Conservation (phyloP, 2,797 vertebrate species). For the Brachymystax lenok region DNA sequence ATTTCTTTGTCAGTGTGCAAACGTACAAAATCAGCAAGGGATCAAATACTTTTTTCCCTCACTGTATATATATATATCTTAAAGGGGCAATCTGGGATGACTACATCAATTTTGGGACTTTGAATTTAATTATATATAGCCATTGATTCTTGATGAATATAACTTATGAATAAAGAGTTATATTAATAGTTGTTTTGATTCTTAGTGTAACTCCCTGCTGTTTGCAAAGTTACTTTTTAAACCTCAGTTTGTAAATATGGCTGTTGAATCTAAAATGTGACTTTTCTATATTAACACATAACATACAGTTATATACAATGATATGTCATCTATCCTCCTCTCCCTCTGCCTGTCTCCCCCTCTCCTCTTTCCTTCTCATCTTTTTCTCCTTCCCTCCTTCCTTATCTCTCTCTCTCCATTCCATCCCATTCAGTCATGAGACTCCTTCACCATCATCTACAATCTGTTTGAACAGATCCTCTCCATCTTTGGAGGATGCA, state of each 20-base stretch:
- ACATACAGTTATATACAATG: not conserved
- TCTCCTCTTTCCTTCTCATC: not conserved
- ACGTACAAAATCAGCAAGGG: too few relatives aligned
- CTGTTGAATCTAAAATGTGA: not conserved
- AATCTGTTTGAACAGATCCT: too few relatives aligned
- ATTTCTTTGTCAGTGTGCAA: too few relatives aligned
- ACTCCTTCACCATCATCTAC: too few relatives aligned
- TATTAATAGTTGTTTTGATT: not conserved
- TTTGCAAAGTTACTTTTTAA: not conserved
- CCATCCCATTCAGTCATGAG: too few relatives aligned
- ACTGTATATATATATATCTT: too few relatives aligned
- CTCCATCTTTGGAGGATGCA: too few relatives aligned
- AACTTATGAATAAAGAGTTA: not conserved
- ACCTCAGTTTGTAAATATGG: not conserved
- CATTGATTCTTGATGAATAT: not conserved
- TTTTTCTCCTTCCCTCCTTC: too few relatives aligned
- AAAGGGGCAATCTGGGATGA: not conserved
- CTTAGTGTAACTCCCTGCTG: not conserved
- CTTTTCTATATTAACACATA: not conserved
- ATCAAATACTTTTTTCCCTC: too few relatives aligned
- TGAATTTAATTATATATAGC: not conserved
- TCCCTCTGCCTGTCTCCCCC: constrained; percentile 10
- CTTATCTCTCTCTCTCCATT: too few relatives aligned
- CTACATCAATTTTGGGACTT: not conserved
- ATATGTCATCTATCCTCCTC: not conserved